phyloP scores from a whole-genome alignment of 2,888 invertebrate species.

The Hermaeophaga mercurialis region DNA sequence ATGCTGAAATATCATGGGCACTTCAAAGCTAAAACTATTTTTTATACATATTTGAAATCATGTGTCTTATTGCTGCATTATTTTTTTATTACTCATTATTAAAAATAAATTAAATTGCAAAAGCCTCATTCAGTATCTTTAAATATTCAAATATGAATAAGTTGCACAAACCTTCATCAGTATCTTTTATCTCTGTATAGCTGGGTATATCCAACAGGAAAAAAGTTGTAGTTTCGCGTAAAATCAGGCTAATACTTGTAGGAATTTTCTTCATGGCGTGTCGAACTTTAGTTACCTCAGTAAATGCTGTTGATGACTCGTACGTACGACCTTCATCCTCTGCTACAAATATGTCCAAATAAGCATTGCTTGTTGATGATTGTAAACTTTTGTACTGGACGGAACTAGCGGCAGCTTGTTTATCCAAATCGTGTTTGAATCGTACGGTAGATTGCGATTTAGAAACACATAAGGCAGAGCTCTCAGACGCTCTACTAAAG shows the following conservation, averaged over 20 bases:
- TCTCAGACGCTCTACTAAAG: conserved; percentile 3
- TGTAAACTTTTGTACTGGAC: conserved; percentile 24
- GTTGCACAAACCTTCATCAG: conserved; percentile 58
- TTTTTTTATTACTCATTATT: too few relatives aligned
- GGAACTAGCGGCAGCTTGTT: conserved; percentile 5
- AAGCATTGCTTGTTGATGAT: conserved; percentile 12
- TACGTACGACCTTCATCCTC: conserved; percentile 7
- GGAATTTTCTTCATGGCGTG: conserved; percentile 53
- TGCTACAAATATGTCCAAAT: conserved; percentile 23
- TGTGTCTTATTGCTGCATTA: too few relatives aligned
- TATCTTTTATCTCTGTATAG: conserved; percentile 65
- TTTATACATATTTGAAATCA: too few relatives aligned
- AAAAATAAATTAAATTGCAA: too few relatives aligned
- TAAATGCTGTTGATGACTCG: not conserved
- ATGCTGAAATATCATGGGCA: too few relatives aligned
- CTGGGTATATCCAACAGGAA: conserved; percentile 70
- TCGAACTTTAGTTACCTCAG: conserved; percentile 1
- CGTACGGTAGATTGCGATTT: conserved; percentile 30
- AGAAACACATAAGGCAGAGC: conserved; percentile 16
- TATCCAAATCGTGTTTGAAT: conserved; percentile 27
- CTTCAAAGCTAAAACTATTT: too few relatives aligned
- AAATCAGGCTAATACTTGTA: conserved; percentile 64
- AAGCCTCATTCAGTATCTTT: too few relatives aligned
- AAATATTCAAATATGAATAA: too few relatives aligned
- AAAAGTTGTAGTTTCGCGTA: conserved; percentile 70